These are phyloP conservation scores for Neocrepidodera transversa DNA, from an alignment of 2,888 invertebrate species.

Conservation along the genomic window DNA sequence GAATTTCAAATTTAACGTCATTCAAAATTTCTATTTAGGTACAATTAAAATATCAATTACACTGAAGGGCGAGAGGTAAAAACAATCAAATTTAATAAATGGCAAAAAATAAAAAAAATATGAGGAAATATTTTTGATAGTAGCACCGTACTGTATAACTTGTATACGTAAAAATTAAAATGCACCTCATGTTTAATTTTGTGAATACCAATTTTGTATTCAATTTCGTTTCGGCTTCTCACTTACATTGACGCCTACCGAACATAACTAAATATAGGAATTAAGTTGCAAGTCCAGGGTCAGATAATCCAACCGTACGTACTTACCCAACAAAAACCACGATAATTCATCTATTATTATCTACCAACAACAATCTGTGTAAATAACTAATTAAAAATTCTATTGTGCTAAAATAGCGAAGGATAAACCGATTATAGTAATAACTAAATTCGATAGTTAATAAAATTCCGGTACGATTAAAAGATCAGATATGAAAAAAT, in stretches of 20 bases:
- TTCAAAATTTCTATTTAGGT: no score
- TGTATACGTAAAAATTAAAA: neutral
- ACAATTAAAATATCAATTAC: no score
- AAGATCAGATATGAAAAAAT: neutral
- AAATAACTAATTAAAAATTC: constrained; percentile 4
- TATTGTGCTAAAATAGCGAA: constrained; percentile 3
- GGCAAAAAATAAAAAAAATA: no score
- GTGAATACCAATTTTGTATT: neutral
- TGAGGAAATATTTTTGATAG: no score
- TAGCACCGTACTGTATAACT: neutral
- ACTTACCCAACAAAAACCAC: neutral
- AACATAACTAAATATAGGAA: no score
- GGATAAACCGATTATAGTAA: constrained; percentile 1
- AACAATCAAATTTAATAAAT: no score
- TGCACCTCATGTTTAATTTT: neutral
- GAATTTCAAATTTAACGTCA: no score
- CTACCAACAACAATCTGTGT: constrained; percentile 3
- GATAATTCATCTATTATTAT: neutral
- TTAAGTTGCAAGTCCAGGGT: constrained; percentile 7
- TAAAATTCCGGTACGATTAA: neutral
- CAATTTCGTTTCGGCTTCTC: constrained; percentile 3
- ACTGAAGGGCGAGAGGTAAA: no score
- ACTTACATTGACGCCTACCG: neutral
- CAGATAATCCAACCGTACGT: neutral
- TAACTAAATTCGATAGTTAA: neutral